phyloP scores from a whole-genome alignment of 2,113 vertebrate genomes.

The Lipophrys pholis region DNA sequence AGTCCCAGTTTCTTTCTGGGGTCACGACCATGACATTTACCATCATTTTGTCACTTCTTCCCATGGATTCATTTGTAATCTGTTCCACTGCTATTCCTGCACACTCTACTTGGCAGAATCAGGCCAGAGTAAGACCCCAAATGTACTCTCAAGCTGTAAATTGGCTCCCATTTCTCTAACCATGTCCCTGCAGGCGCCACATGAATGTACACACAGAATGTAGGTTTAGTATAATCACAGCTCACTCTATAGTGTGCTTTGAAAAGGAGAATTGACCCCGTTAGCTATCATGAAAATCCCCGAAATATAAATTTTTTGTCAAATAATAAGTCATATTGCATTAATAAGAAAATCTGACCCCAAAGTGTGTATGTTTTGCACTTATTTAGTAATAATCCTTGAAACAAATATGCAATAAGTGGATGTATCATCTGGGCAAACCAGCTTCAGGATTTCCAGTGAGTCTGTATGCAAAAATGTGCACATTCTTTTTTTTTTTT shows the following conservation, averaged over 20 bases:
- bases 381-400: background rate
- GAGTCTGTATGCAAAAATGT: constrained; percentile 8
- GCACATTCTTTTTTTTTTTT: background rate
- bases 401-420: background rate
- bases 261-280: constrained; percentile 7
- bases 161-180: constrained; percentile 61
- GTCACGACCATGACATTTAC: constrained; percentile 38
- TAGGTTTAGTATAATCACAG: constrained; percentile 40
- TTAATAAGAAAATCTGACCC: background rate
- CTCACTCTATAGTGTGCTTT: constrained; percentile 25
- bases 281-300: background rate
- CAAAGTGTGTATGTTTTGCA: constrained; percentile 10
- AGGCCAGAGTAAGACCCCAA: constrained; percentile 63
- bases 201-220: constrained; percentile 35
- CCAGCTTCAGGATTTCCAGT: background rate
- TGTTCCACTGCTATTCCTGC: constrained; percentile 52
- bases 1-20: constrained; percentile 12
- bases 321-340: constrained; percentile 12
- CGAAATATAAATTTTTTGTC: constrained; percentile 3
- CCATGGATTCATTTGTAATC: constrained; percentile 59
- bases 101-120: constrained; percentile 74
- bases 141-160: constrained; percentile 53
- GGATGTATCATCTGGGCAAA: background rate
- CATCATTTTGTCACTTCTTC: constrained; percentile 56
- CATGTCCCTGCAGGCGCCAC: constrained; percentile 44